Conservation (phyloP, 2,797 vertebrate genomes). For the Periparus ater region DNA sequence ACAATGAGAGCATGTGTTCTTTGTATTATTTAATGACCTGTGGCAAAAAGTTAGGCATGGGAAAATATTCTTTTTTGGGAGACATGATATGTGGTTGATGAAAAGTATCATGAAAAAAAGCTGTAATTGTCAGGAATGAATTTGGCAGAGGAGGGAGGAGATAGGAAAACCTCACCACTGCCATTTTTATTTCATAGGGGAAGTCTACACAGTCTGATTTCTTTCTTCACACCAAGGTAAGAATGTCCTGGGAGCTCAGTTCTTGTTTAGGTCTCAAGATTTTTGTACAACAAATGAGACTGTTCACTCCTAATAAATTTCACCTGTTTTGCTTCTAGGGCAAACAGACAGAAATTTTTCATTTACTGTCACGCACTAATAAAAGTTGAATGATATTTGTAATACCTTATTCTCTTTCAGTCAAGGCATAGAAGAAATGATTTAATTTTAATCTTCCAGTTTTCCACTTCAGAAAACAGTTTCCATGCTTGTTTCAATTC, state of each 20-base stretch:
- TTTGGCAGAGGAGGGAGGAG: neutral
- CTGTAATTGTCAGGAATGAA: neutral
- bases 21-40: neutral
- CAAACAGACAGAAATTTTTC: neutral
- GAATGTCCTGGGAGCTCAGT: neutral
- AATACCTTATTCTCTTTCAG: conserved; percentile 40
- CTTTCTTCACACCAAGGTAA: neutral
- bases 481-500: conserved; percentile 50
- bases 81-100: neutral
- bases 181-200: neutral
- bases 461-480: conserved; percentile 45
- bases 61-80: neutral
- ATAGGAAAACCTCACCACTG: neutral
- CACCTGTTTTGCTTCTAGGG: neutral
- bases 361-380: conserved; percentile 20
- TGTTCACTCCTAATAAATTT: conserved; percentile 36
- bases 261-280: neutral
- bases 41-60: neutral
- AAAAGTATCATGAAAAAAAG: neutral
- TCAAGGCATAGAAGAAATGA: conserved; percentile 1
- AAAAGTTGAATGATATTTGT: conserved; percentile 60
- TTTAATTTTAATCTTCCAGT: conserved; percentile 51
- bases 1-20: rapidly evolving
- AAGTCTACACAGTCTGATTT: neutral
- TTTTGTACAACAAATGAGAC: neutral